A percentile compares a stretch with the other conserved stretches of the same genome.
Evolutionary conservation across 1,140 invertebrate species (phyloP).

Genomic region (Pollicipes pollicipes): DNA sequence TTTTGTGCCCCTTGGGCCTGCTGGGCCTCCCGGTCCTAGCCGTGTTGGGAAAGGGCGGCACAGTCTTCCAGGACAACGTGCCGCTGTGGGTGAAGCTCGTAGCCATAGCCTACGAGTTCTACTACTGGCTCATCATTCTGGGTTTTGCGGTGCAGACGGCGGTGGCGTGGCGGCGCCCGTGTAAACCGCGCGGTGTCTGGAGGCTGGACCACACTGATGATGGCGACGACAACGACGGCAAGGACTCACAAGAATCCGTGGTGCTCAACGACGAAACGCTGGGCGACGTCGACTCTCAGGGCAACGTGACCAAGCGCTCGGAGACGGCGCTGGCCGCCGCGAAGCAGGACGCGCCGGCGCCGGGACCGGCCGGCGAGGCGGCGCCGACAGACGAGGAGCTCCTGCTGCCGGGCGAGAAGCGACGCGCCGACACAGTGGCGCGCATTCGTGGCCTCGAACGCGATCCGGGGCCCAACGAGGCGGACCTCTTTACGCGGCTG

Average conservation of each 20-base stretch:
- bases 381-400: background rate
- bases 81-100: background rate
- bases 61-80: background rate
- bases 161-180: background rate
- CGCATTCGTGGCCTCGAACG: background rate
- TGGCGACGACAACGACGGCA: background rate
- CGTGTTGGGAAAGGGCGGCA: background rate
- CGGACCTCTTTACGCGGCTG: background rate
- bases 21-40: background rate
- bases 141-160: background rate
- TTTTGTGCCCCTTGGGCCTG: background rate
- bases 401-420: background rate
- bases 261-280: background rate
- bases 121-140: background rate
- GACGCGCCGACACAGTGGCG: background rate
- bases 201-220: background rate
- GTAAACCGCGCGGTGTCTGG: background rate
- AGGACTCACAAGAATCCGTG: background rate
- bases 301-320: background rate
- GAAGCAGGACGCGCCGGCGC: background rate
- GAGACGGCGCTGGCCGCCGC: background rate
- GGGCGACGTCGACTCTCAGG: too few relatives aligned
- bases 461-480: background rate
- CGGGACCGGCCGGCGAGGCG: too few relatives aligned
- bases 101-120: background rate